Conservation (phyloP, 2,113 vertebrate genomes). For the Hassar affinis region DNA sequence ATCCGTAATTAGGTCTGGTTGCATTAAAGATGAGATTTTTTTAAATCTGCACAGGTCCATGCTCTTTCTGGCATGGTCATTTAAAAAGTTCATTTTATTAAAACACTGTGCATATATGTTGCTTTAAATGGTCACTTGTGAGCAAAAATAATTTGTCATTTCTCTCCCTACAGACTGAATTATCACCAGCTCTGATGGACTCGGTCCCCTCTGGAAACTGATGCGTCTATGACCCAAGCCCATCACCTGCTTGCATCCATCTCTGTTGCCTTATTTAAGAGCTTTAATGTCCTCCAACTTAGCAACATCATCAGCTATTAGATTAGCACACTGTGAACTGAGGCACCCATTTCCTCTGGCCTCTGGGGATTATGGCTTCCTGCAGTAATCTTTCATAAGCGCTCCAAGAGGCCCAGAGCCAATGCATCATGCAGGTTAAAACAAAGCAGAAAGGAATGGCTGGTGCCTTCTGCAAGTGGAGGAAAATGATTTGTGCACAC, state of each 20-base stretch:
- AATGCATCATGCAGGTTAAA: slow-evolving; percentile 32
- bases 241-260: slow-evolving; percentile 40
- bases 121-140: background rate
- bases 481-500: background rate
- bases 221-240: background rate
- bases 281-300: slow-evolving; percentile 46
- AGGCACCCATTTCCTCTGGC: slow-evolving; percentile 45
- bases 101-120: background rate
- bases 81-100: background rate
- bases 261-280: slow-evolving; percentile 53
- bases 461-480: background rate
- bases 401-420: slow-evolving; percentile 12
- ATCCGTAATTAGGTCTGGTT: background rate
- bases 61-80: background rate
- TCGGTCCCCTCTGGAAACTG: background rate
- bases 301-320: slow-evolving; percentile 48
- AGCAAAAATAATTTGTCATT: background rate
- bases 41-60: background rate
- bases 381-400: slow-evolving; percentile 44
- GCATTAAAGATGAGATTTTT: background rate
- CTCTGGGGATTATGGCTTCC: slow-evolving; percentile 46
- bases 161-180: background rate
- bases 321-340: slow-evolving; percentile 49
- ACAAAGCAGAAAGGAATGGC: background rate
- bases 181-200: slow-evolving; percentile 4